Percentiles rank a stretch among this genome's conserved stretches.
These are phyloP conservation scores for Passerculus sandwichensis DNA, from an alignment of 2,797 vertebrate species.

Conservation along the genomic window DNA sequence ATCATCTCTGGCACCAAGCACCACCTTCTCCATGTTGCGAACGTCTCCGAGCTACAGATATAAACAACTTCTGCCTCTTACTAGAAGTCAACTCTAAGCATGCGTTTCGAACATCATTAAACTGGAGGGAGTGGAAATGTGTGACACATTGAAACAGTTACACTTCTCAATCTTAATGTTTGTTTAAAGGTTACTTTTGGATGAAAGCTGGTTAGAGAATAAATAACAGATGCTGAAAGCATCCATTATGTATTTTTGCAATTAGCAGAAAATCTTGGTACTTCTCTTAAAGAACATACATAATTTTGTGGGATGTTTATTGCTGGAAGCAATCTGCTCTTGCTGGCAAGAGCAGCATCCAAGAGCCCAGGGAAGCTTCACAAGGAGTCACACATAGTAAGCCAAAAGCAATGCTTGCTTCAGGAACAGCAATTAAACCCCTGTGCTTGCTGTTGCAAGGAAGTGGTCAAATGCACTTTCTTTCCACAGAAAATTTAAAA, in stretches of 20 bases:
- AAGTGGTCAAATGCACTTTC: conserved; percentile 4
- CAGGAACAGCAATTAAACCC: conserved; percentile 52
- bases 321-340: conserved; percentile 67
- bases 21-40: neutral
- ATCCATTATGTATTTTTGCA: conserved; percentile 80
- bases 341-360: conserved; percentile 45
- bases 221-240: conserved; percentile 76
- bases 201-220: conserved; percentile 73
- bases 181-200: conserved; percentile 79
- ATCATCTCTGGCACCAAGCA: neutral
- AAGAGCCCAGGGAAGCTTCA: conserved; percentile 51
- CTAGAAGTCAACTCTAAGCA: neutral
- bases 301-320: conserved; percentile 76
- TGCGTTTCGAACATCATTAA: conserved; percentile 16
- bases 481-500: conserved; percentile 8
- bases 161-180: conserved; percentile 71
- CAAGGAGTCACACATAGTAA: conserved; percentile 54
- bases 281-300: conserved; percentile 78
- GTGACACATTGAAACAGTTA: conserved; percentile 70
- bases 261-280: conserved; percentile 76
- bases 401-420: conserved; percentile 22
- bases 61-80: conserved; percentile 15
- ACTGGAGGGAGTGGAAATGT: neutral
- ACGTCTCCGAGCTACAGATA: neutral
- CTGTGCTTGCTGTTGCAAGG: neutral